A percentile compares a stretch with the other conserved stretches of the same genome.
phyloP scores from a whole-genome alignment of 2,888 invertebrate genomes.

The Hypsopygia costalis region DNA sequence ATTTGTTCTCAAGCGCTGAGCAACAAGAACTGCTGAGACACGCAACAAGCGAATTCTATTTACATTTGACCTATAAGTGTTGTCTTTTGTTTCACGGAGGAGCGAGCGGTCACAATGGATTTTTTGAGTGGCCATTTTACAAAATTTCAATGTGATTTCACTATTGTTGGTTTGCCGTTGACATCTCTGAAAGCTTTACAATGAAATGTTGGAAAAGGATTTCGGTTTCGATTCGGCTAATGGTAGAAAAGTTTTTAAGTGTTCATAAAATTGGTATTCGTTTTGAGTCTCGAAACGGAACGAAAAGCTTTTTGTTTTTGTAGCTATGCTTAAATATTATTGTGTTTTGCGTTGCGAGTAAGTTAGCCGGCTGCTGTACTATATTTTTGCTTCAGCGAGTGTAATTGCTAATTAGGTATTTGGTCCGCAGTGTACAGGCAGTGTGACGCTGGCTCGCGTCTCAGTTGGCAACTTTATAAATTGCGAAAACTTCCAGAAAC shows the following conservation, averaged over 20 bases:
- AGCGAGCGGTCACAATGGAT: conserved; percentile 19
- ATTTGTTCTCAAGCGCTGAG: conserved; percentile 57
- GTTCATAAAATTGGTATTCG: neutral
- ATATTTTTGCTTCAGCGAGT: neutral
- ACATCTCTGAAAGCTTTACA: too few species aligned
- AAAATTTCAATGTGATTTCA: conserved; percentile 1
- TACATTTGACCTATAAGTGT: conserved; percentile 69
- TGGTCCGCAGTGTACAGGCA: neutral
- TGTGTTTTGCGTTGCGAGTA: neutral
- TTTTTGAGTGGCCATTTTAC: conserved; percentile 13
- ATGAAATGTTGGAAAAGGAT: neutral
- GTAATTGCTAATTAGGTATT: neutral
- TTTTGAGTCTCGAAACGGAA: neutral
- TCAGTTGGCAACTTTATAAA: conserved; percentile 10
- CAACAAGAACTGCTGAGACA: conserved; percentile 52
- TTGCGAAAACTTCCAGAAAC: conserved; percentile 10
- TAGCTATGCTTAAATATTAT: neutral
- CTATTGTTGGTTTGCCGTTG: too few species aligned
- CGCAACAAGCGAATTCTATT: conserved; percentile 68
- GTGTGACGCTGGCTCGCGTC: conserved; percentile 4
- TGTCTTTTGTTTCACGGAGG: conserved; percentile 40
- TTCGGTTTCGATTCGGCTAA: neutral
- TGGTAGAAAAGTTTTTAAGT: neutral
- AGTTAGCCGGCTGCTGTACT: neutral
- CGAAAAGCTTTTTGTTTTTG: neutral